These are phyloP conservation scores for Pegoplata infirma DNA, from an alignment of 2,888 invertebrate genomes.

Conservation along the genomic window DNA sequence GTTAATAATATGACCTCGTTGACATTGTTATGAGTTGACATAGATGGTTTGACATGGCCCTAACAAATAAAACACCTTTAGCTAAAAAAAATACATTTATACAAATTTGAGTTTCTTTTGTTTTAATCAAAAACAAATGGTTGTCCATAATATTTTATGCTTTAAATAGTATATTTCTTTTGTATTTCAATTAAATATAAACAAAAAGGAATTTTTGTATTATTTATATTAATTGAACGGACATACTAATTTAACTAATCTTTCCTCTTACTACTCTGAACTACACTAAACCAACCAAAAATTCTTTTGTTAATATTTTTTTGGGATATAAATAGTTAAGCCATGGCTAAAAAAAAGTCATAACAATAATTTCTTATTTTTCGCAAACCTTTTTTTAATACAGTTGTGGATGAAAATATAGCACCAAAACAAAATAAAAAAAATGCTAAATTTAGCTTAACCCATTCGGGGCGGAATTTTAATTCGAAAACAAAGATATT, in stretches of 20 bases:
- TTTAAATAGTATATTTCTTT: neutral
- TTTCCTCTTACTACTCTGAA: slow-evolving; percentile 3
- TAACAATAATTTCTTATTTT: slow-evolving; percentile 26
- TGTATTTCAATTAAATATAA: neutral
- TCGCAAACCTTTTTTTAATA: neutral
- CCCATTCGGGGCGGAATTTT: no score
- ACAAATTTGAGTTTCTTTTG: neutral
- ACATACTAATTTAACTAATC: slow-evolving; percentile 34
- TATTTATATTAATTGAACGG: slow-evolving; percentile 34
- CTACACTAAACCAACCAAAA: slow-evolving; percentile 3
- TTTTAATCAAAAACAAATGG: no score
- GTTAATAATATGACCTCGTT: slow-evolving; percentile 36
- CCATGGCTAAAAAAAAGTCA: slow-evolving; percentile 13
- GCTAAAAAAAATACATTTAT: neutral
- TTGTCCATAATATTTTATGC: neutral
- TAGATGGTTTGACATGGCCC: no score
- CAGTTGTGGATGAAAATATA: no score
- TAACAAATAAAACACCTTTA: neutral
- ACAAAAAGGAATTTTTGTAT: neutral
- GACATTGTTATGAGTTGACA: slow-evolving; percentile 29
- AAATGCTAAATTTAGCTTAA: no score
- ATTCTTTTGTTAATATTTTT: neutral
- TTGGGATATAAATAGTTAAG: neutral
- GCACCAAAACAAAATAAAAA: no score
- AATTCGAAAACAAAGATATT: no score